Percentiles rank a stretch among this genome's conserved stretches.
Evolutionary conservation across 2,113 vertebrate species (phyloP).

Genomic region (Solenodon paradoxus): DNA sequence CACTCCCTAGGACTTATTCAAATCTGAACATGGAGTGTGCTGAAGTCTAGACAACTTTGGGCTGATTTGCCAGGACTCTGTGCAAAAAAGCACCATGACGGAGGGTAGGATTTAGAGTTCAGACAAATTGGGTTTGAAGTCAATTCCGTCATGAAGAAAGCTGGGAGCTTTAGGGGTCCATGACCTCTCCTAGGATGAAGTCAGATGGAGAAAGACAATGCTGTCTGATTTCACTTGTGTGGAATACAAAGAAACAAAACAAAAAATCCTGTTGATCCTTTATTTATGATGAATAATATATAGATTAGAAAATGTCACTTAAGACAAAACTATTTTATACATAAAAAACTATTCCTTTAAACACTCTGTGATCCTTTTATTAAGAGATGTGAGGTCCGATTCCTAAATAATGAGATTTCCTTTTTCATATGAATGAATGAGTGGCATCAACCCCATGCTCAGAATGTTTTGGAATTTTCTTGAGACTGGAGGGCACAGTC

Average conservation of each 20-base stretch:
- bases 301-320: neutral
- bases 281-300: neutral
- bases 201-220: no score
- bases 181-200: neutral
- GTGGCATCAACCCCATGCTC: neutral
- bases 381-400: neutral
- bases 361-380: neutral
- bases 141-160: neutral
- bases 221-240: no score
- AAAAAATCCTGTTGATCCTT: neutral
- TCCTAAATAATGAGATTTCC: neutral
- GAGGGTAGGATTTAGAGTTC: neutral
- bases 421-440: constrained; percentile 4
- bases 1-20: neutral
- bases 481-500: neutral
- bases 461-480: constrained; percentile 1
- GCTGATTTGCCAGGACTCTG: neutral
- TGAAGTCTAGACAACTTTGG: neutral
- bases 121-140: neutral
- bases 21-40: neutral
- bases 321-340: neutral
- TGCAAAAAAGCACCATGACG: neutral
- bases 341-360: neutral
- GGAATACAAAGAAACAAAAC: no score
- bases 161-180: neutral